Evolutionary conservation across 1,140 invertebrate species (phyloP), one percentile per base, ranked within the genome.

Genomic region (Drosophila obscura): DNA sequence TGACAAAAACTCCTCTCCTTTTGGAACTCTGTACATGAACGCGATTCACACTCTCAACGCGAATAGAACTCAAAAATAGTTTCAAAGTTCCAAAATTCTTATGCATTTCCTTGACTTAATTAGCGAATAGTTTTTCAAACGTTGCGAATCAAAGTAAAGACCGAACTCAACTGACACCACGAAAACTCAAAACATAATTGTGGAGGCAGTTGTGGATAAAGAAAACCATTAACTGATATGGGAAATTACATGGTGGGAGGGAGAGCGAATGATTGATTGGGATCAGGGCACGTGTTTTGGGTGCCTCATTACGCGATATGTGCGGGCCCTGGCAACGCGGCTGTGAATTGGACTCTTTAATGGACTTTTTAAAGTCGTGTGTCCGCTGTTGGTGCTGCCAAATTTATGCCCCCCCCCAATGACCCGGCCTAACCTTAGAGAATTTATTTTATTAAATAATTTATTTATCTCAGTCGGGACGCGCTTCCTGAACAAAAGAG

Each of bases 41-140:
- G 15, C 26, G 28, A 41, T 52, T 28, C 53, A 28, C 46, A 50
- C 45, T 39, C 44, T 52, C 58, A 9, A 69, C 26, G 26, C 58
- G 31, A 35, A 39, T 74, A 11, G 15, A 28, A 67, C 81, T 56
- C 49, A 58, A 63, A 55, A 77, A 80, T 49, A 44, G 44, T 39
- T 22, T 45, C 11, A 35, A 58, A 43, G 52, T 41, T 46, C 43
- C 48, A 68, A 61, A 83, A 66, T 57, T 80, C 60, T 56, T 83
- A 64, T 41, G 52, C 83, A 88, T 88, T 88, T 88, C 83, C 74
- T 61, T 59, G 39, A 15, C 13, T n/a, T 28, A 74, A 41, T 16
- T 39, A 16, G 44, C 5, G 44, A 16, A 39, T 15, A 3, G n/a
- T 35, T 52, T 72, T 35, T 28, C n/a, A 7, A 69, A 39, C 67